Evolutionary conservation across 2,888 invertebrate genomes (phyloP).

Genomic region (Cantharis lateralis): DNA sequence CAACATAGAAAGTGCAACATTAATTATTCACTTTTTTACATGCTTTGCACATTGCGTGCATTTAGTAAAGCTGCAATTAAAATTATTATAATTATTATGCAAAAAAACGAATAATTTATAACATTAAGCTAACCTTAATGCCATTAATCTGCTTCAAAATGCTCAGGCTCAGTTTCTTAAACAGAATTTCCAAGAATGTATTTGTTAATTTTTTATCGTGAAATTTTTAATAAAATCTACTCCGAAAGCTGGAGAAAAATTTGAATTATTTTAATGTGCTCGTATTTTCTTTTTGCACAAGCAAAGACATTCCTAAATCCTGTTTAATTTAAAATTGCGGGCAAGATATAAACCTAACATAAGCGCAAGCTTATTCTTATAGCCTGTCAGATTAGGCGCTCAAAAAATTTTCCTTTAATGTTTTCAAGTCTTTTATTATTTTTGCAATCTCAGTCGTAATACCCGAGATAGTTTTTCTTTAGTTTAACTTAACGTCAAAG

Average conservation of each 20-base stretch:
- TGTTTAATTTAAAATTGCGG: slow-evolving; percentile 1
- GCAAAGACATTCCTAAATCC: slow-evolving; percentile 1
- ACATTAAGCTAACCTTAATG: not conserved
- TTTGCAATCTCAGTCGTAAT: not conserved
- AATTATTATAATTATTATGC: not conserved
- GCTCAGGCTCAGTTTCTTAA: not conserved
- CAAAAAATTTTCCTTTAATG: slow-evolving; percentile 1
- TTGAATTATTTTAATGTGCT: not conserved
- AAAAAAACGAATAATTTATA: not conserved
- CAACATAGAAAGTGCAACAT: not conserved
- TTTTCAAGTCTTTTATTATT: not conserved
- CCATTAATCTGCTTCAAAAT: not conserved
- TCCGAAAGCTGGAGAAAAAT: not conserved
- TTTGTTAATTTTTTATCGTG: not conserved
- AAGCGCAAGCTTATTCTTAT: slow-evolving; percentile 1
- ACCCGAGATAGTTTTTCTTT: not conserved
- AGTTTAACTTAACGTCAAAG: not conserved
- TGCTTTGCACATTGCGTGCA: not conserved
- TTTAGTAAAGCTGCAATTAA: not conserved
- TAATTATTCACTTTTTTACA: too few relatives aligned
- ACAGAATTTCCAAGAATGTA: not conserved
- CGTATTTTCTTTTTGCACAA: not conserved
- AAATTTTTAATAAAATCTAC: not conserved
- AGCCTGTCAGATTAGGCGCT: not conserved
- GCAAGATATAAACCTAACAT: not conserved